A percentile compares a stretch with the other conserved stretches of the same genome.
Evolutionary conservation across 2,888 invertebrate genomes (phyloP).

Genomic region (Amiota communis): DNA sequence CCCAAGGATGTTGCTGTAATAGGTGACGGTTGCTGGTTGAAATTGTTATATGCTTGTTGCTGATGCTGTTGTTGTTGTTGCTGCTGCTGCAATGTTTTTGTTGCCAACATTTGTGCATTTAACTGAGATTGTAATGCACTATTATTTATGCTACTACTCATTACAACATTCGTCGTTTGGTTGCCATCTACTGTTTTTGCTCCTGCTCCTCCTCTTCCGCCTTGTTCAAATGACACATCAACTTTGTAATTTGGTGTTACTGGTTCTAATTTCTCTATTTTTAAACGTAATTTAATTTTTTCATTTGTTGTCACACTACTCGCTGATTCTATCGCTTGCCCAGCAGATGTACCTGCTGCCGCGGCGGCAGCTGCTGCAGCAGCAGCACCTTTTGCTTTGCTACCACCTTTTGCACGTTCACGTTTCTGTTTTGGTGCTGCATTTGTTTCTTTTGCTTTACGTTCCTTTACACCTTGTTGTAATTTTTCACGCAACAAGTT

Average conservation of each 20-base stretch:
- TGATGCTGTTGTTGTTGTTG: slow-evolving; percentile 57
- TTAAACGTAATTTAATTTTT: slow-evolving; percentile 87
- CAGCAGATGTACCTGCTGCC: slow-evolving; percentile 21
- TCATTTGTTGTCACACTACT: slow-evolving; percentile 72
- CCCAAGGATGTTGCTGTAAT: slow-evolving; percentile 31
- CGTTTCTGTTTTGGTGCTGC: slow-evolving; percentile 59
- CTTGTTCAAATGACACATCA: slow-evolving; percentile 82
- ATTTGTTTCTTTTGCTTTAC: slow-evolving; percentile 56
- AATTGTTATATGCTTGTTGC: slow-evolving; percentile 6
- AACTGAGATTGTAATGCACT: slow-evolving; percentile 43
- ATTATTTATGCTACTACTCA: slow-evolving; percentile 7
- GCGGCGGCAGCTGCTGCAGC: slow-evolving; percentile 31
- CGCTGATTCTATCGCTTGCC: slow-evolving; percentile 14
- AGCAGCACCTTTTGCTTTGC: slow-evolving; percentile 58
- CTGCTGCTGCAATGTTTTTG: slow-evolving; percentile 41
- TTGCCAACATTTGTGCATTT: slow-evolving; percentile 45
- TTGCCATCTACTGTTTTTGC: slow-evolving; percentile 6
- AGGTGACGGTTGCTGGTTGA: slow-evolving; percentile 40
- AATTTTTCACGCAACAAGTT: slow-evolving; percentile 69
- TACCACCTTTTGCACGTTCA: slow-evolving; percentile 63
- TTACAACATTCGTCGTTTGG: slow-evolving; percentile 2
- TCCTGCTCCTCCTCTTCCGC: slow-evolving; percentile 21
- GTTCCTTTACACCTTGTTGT: slow-evolving; percentile 69
- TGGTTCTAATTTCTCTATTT: slow-evolving; percentile 88
- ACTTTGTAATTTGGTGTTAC: slow-evolving; percentile 86